Percentiles rank a stretch among this genome's conserved stretches.
Evolutionary conservation across 2,113 vertebrate species (phyloP).

Genomic region (Ophthalmolycus amberensis): DNA sequence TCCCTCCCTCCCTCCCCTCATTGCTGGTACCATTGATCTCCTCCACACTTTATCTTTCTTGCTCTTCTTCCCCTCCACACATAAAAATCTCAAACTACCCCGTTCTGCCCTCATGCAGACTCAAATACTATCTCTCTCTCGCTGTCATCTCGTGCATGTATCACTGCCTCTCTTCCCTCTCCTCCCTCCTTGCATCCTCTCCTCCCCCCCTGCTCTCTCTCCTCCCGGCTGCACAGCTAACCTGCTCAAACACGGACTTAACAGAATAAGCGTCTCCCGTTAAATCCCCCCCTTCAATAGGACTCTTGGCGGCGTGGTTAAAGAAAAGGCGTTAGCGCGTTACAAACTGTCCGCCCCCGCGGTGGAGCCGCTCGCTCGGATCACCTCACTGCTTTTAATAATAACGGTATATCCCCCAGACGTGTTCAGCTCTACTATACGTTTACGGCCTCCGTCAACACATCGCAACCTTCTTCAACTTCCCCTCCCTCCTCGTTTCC

Average conservation of each 20-base stretch:
- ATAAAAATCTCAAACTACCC: conserved; percentile 39
- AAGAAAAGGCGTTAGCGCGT: neutral
- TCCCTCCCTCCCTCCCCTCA: neutral
- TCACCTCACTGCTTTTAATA: conserved; percentile 65
- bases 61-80: neutral
- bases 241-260: conserved; percentile 15
- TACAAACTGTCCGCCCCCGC: conserved; percentile 40
- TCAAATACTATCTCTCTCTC: conserved; percentile 40
- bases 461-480: conserved; percentile 27
- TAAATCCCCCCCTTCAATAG: conserved; percentile 36
- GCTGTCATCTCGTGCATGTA: no score
- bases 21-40: conserved; percentile 57
- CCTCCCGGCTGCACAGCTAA: conserved; percentile 32
- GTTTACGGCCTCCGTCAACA: conserved; percentile 48
- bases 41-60: conserved; percentile 38
- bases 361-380: conserved; percentile 34
- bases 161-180: no score
- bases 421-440: conserved; percentile 61
- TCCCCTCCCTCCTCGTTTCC: neutral
- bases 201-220: no score
- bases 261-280: conserved; percentile 11
- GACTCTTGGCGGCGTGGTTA: conserved; percentile 13
- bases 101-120: conserved; percentile 17
- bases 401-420: conserved; percentile 55
- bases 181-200: no score